phyloP scores from a whole-genome alignment of 2,113 vertebrate species.

The Thunnus maccoyii region DNA sequence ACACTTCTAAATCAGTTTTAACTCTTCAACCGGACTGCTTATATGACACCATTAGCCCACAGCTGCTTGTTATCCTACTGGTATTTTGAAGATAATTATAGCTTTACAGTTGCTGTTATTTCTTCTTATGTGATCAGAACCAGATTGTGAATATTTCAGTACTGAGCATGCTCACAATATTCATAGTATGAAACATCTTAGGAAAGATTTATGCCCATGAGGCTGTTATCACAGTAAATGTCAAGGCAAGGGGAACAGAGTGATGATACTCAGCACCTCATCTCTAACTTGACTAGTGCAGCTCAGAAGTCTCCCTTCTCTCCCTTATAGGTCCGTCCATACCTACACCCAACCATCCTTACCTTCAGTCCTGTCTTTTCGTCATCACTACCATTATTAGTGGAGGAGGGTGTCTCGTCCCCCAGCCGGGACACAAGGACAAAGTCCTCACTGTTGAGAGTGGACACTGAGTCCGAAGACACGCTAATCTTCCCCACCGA shows the following conservation, averaged over 20 bases:
- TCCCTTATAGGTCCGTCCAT: conserved; percentile 27
- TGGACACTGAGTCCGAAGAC: conserved; percentile 99
- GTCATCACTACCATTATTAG: conserved; percentile 99
- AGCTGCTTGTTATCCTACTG: background rate
- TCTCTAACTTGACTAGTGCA: conserved; percentile 7
- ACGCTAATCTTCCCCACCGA: conserved; percentile 99
- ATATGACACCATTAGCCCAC: background rate
- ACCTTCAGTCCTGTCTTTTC: conserved; percentile 99
- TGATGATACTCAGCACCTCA: background rate
- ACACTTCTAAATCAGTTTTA: background rate
- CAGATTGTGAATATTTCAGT: background rate
- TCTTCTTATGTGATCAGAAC: background rate
- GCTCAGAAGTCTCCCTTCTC: conserved; percentile 21
- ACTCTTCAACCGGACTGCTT: background rate
- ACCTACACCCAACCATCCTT: conserved; percentile 79
- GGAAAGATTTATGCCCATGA: background rate
- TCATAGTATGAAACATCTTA: background rate
- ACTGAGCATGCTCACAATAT: background rate
- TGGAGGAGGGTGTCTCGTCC: conserved; percentile 97
- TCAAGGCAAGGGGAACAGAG: background rate
- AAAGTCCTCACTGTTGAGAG: conserved; percentile 99
- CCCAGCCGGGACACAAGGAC: conserved; percentile 99
- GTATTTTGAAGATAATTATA: background rate
- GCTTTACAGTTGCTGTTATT: background rate
- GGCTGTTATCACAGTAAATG: background rate